Evolutionary conservation across 2,113 vertebrate genomes (phyloP).

Genomic region (Microcebus ravelobensis): DNA sequence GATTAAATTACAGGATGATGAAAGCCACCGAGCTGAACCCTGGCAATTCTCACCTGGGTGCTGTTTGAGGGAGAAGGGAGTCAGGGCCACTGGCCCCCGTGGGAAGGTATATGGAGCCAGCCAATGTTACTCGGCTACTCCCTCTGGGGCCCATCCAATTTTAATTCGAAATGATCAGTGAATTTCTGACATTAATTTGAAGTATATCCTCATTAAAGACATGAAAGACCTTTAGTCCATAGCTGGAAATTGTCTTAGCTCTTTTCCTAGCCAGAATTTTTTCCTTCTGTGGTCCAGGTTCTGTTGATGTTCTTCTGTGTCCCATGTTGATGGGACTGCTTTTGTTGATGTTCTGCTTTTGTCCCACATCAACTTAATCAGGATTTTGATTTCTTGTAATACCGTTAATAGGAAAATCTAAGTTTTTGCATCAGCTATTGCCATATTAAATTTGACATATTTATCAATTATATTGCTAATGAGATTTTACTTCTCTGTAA

Average conservation of each 20-base stretch:
- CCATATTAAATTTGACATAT: neutral
- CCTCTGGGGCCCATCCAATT: neutral
- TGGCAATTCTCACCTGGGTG: neutral
- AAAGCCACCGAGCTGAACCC: neutral
- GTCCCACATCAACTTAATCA: neutral
- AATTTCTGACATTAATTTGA: neutral
- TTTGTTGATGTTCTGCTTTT: neutral
- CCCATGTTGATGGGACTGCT: no score
- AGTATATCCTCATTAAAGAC: neutral
- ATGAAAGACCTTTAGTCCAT: neutral
- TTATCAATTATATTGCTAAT: neutral
- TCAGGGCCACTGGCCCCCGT: neutral
- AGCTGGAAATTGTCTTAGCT: neutral
- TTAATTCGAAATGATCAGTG: neutral
- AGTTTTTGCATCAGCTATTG: neutral
- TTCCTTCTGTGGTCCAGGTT: neutral
- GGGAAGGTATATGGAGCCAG: neutral
- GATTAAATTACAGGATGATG: neutral
- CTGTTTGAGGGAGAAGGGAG: neutral
- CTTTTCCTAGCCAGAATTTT: neutral
- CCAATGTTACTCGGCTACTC: neutral
- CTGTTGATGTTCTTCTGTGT: neutral
- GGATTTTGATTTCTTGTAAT: no score
- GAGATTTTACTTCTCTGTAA: neutral
- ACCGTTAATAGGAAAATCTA: neutral